Conservation (phyloP, 2,888 invertebrate species). For the Hartigia nigra region DNA sequence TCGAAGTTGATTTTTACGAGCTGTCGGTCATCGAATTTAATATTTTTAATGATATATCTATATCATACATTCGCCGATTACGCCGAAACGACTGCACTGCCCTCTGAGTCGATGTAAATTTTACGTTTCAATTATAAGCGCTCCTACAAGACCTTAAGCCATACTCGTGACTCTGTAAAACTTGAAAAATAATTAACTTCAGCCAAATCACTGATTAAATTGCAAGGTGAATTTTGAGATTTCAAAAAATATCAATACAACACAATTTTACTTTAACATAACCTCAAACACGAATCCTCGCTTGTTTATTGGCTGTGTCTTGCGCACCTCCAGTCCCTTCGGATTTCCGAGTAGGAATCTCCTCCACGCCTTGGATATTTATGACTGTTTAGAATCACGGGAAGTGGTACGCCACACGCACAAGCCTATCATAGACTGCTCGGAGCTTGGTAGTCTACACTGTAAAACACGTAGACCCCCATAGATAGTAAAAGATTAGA, state of each 20-base stretch:
- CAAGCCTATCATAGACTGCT: conserved; percentile 34
- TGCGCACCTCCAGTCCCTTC: conserved; percentile 13
- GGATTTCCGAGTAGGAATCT: conserved; percentile 41
- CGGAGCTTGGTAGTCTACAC: conserved; percentile 29
- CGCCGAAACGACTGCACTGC: conserved; percentile 17
- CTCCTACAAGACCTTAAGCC: neutral
- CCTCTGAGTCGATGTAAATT: conserved; percentile 38
- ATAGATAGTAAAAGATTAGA: neutral
- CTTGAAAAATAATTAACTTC: neutral
- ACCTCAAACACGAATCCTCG: neutral
- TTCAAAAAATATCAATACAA: neutral
- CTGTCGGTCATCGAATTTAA: conserved; percentile 30
- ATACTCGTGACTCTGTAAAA: neutral
- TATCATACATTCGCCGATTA: conserved; percentile 33
- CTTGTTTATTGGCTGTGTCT: neutral
- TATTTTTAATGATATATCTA: conserved; percentile 43
- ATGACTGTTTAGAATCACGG: conserved; percentile 52
- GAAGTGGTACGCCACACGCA: conserved; percentile 50
- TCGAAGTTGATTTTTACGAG: conserved; percentile 36
- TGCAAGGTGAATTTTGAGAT: neutral
- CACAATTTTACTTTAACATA: neutral
- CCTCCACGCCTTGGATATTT: conserved; percentile 45
- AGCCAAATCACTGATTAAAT: neutral
- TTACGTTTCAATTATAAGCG: conserved; percentile 57
- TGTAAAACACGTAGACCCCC: conserved; percentile 37